phyloP scores from a whole-genome alignment of 2,113 vertebrate species.

The Tiliqua scincoides region DNA sequence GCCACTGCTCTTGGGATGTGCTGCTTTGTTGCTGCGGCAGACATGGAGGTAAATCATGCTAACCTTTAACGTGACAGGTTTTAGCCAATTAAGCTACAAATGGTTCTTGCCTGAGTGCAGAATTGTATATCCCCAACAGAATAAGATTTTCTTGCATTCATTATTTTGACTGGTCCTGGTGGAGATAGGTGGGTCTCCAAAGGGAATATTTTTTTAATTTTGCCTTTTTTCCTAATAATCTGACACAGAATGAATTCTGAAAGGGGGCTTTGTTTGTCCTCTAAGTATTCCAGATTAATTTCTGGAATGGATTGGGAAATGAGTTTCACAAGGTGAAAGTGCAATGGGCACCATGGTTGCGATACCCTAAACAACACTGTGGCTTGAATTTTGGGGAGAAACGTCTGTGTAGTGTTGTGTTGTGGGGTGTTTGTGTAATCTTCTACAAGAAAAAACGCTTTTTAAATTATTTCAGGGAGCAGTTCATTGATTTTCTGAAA shows the following conservation, averaged over 20 bases:
- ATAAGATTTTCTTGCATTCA: neutral
- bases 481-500: neutral
- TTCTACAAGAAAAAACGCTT: neutral
- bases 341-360: neutral
- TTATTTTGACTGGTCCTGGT: neutral
- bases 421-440: neutral
- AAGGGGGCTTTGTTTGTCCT: neutral
- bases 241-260: neutral
- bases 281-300: neutral
- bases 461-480: neutral
- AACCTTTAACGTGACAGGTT: neutral
- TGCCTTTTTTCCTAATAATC: neutral
- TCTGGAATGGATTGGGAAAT: neutral
- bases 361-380: neutral
- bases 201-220: neutral
- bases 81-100: neutral
- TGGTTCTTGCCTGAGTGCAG: too few relatives aligned
- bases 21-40: conserved; percentile 91
- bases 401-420: neutral
- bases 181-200: neutral
- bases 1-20: conserved; percentile 90
- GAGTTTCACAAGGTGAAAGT: neutral
- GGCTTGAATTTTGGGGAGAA: neutral
- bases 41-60: conserved; percentile 84
- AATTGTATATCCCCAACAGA: neutral